Evolutionary conservation across 23 tunicate species (phyloP).

Genomic region (Ascidia mentula): DNA sequence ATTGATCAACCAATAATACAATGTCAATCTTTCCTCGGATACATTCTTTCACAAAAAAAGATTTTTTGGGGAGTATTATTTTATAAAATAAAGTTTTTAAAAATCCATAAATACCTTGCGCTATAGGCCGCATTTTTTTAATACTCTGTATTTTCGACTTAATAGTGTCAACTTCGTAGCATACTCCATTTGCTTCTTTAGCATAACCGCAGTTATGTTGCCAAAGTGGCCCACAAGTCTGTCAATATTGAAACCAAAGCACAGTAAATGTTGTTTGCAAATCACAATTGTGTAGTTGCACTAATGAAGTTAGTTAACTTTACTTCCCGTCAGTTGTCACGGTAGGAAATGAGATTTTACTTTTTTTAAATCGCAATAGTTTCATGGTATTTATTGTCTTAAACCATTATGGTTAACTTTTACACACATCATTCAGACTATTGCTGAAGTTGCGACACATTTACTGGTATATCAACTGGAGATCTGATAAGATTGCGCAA

Average conservation of each 20-base stretch:
- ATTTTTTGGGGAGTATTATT: neutral
- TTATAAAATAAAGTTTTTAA: no score
- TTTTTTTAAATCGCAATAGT: no score
- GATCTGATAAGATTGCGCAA: no score
- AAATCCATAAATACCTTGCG: conserved; percentile 37
- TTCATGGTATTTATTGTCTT: no score
- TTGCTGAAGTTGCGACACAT: no score
- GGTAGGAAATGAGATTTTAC: no score
- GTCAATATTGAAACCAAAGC: neutral
- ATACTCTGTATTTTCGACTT: conserved; percentile 16
- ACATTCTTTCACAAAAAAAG: conserved; percentile 45
- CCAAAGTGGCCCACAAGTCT: conserved; percentile 83
- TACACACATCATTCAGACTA: no score
- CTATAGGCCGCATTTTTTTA: conserved; percentile 30
- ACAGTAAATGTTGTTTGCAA: neutral
- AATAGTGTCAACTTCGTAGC: conserved; percentile 55
- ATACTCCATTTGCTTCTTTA: conserved; percentile 62
- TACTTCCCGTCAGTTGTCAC: no score
- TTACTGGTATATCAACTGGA: no score
- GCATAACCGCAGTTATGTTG: conserved; percentile 91
- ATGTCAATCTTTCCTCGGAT: conserved; percentile 83
- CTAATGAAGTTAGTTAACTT: no score
- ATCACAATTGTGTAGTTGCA: no score
- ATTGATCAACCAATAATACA: conserved; percentile 73
- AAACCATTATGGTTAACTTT: no score